These are phyloP conservation scores for Montipora capitata DNA, from an alignment of 92 coral and sea anemone species.

Conservation along the genomic window DNA sequence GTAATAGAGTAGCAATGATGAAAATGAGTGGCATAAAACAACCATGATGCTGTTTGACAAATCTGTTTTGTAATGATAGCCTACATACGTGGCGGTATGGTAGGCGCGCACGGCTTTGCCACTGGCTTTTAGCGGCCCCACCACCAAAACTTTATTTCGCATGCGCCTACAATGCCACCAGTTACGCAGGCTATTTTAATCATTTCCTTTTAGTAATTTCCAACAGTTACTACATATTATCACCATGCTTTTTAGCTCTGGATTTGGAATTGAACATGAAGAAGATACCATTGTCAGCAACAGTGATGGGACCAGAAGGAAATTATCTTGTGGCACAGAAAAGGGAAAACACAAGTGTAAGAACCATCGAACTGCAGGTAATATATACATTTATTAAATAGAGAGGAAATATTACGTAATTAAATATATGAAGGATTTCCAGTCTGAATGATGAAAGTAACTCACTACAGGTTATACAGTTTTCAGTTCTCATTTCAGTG, in stretches of 20 bases:
- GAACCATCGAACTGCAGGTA: slow-evolving; percentile 65
- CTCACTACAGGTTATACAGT: background rate
- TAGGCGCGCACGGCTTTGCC: too few relatives aligned
- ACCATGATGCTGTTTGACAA: background rate
- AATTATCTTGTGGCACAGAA: slow-evolving; percentile 65
- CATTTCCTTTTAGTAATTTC: background rate
- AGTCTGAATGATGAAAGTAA: background rate
- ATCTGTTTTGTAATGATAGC: too few relatives aligned
- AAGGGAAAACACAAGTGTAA: slow-evolving; percentile 68
- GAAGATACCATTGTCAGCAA: slow-evolving; percentile 2
- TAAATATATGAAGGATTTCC: background rate
- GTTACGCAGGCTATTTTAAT: too few relatives aligned
- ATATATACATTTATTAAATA: background rate
- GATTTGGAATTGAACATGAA: slow-evolving; percentile 4
- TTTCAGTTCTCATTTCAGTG: background rate
- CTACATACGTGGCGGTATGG: too few relatives aligned
- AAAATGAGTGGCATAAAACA: background rate
- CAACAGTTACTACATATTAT: too few relatives aligned
- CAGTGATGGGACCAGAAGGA: slow-evolving; percentile 14
- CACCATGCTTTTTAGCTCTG: slow-evolving; percentile 20
- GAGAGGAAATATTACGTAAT: background rate
- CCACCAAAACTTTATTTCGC: too few relatives aligned
- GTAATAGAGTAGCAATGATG: slow-evolving; percentile 3
- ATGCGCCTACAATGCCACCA: too few relatives aligned
- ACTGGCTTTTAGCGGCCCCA: too few relatives aligned